phyloP scores from a whole-genome alignment of 1,140 invertebrate species.

The Leptopilina boulardi region DNA sequence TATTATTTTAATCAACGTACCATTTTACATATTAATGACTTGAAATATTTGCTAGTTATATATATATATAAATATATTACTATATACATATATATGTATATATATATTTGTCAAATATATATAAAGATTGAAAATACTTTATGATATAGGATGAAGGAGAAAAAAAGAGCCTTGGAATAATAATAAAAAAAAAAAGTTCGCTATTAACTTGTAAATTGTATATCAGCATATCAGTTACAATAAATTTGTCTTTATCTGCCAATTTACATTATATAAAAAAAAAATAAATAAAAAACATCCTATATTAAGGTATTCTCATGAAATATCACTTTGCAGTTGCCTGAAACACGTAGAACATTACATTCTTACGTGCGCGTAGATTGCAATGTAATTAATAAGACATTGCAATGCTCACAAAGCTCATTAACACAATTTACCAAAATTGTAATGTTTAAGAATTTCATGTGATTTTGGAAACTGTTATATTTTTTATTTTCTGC shows the following conservation, averaged over 20 bases:
- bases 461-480: constrained; percentile 76
- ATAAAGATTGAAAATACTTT: constrained; percentile 69
- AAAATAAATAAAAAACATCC: constrained; percentile 46
- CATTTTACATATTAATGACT: constrained; percentile 67
- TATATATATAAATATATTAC: constrained; percentile 25
- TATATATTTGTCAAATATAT: constrained; percentile 62
- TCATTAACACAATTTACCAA: constrained; percentile 74
- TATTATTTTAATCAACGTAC: constrained; percentile 73
- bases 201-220: constrained; percentile 53
- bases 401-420: constrained; percentile 75
- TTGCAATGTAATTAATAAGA: constrained; percentile 73
- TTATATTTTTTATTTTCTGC: constrained; percentile 76
- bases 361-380: constrained; percentile 72
- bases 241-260: constrained; percentile 65
- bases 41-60: constrained; percentile 69
- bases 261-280: constrained; percentile 57
- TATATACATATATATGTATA: neutral
- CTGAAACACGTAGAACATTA: constrained; percentile 65
- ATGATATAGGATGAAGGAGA: constrained; percentile 65
- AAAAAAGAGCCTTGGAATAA: constrained; percentile 48
- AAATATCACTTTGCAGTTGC: constrained; percentile 65
- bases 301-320: constrained; percentile 69
- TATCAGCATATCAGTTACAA: constrained; percentile 63
- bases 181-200: constrained; percentile 44
- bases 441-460: constrained; percentile 73